Conservation (phyloP, 2,888 invertebrate species). For the Cremastobaeus sp. region DNA sequence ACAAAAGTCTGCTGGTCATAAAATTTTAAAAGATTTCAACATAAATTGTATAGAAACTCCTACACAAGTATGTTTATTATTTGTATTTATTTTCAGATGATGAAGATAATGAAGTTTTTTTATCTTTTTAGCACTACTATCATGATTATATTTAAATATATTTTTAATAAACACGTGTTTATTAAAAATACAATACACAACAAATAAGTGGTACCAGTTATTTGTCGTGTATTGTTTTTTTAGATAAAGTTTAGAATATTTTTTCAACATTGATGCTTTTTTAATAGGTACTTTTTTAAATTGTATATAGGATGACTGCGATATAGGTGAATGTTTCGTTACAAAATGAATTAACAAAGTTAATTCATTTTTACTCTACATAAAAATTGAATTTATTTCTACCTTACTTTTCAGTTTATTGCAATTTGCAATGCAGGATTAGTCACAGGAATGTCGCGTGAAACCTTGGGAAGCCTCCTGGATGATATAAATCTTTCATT, state of each 20-base stretch:
- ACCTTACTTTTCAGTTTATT: slow-evolving; percentile 81
- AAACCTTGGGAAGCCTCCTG: slow-evolving; percentile 81
- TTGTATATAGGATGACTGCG: no score
- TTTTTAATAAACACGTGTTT: no score
- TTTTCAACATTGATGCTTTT: no score
- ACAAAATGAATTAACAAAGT: not conserved
- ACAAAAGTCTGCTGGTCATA: slow-evolving; percentile 73
- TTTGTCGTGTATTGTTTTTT: no score
- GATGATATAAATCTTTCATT: slow-evolving; percentile 77
- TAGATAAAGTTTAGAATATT: no score
- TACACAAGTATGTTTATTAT: slow-evolving; percentile 69
- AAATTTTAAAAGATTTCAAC: slow-evolving; percentile 72
- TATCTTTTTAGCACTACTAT: no score
- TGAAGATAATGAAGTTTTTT: no score
- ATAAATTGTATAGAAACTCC: slow-evolving; percentile 72
- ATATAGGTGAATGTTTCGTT: no score
- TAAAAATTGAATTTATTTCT: slow-evolving; percentile 7
- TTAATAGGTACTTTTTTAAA: no score
- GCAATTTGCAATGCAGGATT: slow-evolving; percentile 93
- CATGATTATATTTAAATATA: slow-evolving; percentile 8
- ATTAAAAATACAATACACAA: no score
- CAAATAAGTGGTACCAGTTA: no score
- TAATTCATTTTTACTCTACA: not conserved
- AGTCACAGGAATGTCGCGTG: slow-evolving; percentile 87
- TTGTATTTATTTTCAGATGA: not conserved